Evolutionary conservation across 2,888 invertebrate genomes (phyloP).

Genomic region (Chalcosyrphus nemorum): DNA sequence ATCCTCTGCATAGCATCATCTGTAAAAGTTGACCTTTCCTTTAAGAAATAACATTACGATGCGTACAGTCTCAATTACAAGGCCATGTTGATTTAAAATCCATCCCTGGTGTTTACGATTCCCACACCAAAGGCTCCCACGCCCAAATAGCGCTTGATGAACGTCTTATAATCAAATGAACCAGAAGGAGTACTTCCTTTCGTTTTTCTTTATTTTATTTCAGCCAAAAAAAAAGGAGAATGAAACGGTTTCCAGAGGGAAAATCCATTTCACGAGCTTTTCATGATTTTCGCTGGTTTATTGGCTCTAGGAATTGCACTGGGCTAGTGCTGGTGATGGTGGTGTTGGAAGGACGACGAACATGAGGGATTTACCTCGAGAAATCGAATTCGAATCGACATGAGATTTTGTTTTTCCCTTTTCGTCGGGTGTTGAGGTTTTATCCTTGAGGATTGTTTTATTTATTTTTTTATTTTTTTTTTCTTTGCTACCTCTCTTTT

Average conservation of each 20-base stretch:
- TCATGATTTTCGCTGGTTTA: slow-evolving; percentile 66
- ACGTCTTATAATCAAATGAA: slow-evolving; percentile 64
- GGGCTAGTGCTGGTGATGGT: background rate
- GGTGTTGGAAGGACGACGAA: background rate
- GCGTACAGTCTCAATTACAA: background rate
- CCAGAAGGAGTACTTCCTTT: slow-evolving; percentile 26
- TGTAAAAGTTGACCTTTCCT: no score
- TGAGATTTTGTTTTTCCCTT: slow-evolving; percentile 28
- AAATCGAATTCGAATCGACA: slow-evolving; percentile 69
- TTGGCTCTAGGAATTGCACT: slow-evolving; percentile 30
- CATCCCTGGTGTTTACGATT: background rate
- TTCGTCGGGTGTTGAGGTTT: slow-evolving; percentile 39
- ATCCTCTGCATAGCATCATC: no score
- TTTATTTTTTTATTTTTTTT: no score
- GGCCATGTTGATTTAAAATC: background rate
- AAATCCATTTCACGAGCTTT: slow-evolving; percentile 61
- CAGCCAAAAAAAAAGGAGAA: slow-evolving; percentile 1
- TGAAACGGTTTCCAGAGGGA: slow-evolving; percentile 17
- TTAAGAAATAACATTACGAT: no score
- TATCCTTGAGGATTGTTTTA: slow-evolving; percentile 36
- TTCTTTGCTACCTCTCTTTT: slow-evolving; percentile 8
- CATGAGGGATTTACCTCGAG: slow-evolving; percentile 55
- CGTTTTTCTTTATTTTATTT: background rate
- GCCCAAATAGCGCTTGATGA: slow-evolving; percentile 45
- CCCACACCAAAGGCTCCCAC: background rate